Evolutionary conservation across 2,888 invertebrate species (phyloP).

Genomic region (Malthinus flaveolus): DNA sequence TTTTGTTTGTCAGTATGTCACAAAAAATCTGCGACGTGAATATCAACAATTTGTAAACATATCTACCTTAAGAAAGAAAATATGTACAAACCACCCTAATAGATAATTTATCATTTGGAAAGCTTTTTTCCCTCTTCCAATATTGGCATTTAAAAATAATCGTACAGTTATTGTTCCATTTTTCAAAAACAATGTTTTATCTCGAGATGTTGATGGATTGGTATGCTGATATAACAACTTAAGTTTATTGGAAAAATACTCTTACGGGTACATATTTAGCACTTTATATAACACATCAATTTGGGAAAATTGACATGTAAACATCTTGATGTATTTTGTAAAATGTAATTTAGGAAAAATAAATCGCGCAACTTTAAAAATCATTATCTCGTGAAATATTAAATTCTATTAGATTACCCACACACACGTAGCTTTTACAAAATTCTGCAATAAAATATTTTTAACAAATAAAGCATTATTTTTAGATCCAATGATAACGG

Average conservation of each 20-base stretch:
- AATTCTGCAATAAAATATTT: slow-evolving; percentile 28
- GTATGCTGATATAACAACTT: slow-evolving; percentile 18
- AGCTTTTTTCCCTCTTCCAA: slow-evolving; percentile 8
- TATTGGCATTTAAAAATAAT: slow-evolving; percentile 11
- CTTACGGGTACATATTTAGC: slow-evolving; percentile 25
- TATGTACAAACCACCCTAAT: background rate
- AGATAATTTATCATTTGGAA: slow-evolving; percentile 10
- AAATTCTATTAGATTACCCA: background rate
- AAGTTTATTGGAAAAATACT: slow-evolving; percentile 24
- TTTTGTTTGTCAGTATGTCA: too few relatives aligned
- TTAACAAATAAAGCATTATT: slow-evolving; percentile 34
- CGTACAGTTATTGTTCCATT: slow-evolving; percentile 15
- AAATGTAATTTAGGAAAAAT: background rate
- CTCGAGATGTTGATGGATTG: slow-evolving; percentile 22
- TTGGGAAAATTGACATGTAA: slow-evolving; percentile 25
- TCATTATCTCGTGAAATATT: background rate
- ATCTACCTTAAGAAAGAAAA: too few relatives aligned
- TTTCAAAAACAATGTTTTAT: slow-evolving; percentile 25
- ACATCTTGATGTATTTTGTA: slow-evolving; percentile 15
- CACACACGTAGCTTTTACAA: slow-evolving; percentile 15
- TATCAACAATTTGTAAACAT: too few relatives aligned
- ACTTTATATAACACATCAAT: slow-evolving; percentile 28
- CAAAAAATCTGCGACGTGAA: too few relatives aligned
- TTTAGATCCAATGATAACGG: slow-evolving; percentile 31
- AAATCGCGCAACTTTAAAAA: background rate